A percentile compares a stretch with the other conserved stretches of the same genome.
Conservation (phyloP, 2,888 invertebrate genomes). For the Hermaeophaga mercurialis region DNA sequence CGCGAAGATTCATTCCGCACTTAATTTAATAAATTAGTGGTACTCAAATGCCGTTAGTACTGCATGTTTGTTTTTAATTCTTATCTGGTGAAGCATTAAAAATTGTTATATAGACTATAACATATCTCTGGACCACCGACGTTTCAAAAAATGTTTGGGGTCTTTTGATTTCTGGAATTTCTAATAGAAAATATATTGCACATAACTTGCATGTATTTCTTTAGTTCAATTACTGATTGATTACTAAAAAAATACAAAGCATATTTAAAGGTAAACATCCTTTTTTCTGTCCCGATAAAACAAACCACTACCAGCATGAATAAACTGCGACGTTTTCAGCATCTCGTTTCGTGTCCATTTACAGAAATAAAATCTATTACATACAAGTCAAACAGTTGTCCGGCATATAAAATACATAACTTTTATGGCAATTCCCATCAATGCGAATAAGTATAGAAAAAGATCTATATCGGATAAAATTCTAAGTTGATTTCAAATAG, state of each 20-base stretch:
- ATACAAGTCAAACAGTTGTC: constrained; percentile 13
- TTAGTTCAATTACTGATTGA: no score
- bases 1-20: constrained; percentile 30
- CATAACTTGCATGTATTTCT: no score
- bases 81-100: constrained; percentile 5
- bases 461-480: constrained; percentile 20
- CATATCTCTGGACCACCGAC: no score
- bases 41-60: constrained; percentile 27
- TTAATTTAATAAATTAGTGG: constrained; percentile 32
- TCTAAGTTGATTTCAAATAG: constrained; percentile 13
- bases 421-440: constrained; percentile 22
- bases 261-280: no score
- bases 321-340: no score
- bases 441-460: constrained; percentile 15
- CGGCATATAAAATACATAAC: constrained; percentile 6
- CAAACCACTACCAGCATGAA: no score
- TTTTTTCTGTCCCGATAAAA: no score
- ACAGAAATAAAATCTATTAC: constrained; percentile 2
- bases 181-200: no score
- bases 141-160: no score
- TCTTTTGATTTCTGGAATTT: no score
- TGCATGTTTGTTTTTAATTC: constrained; percentile 32
- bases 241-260: no score
- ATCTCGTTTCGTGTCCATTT: background rate
- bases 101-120: background rate